A percentile compares a stretch with the other conserved stretches of the same genome.
phyloP scores from a whole-genome alignment of 92 coral and sea anemone genomes.

The Palythoa grandiflora region DNA sequence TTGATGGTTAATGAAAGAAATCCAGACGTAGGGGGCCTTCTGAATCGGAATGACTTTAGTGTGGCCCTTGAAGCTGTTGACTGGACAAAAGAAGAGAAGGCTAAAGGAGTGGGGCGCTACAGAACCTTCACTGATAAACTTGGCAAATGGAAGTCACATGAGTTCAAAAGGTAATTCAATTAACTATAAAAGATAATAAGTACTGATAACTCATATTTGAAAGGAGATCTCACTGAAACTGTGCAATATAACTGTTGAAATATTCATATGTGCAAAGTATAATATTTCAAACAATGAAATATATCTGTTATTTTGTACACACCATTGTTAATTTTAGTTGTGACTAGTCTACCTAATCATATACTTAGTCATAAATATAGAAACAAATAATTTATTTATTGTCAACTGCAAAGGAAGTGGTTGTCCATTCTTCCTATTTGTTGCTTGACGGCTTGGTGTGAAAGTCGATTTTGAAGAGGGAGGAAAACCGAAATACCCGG shows the following conservation, averaged over 20 bases:
- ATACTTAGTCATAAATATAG: no score
- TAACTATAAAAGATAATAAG: neutral
- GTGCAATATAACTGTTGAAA: neutral
- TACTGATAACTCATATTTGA: neutral
- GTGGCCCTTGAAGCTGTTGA: neutral
- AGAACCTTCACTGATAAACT: neutral
- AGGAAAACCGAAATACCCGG: no score
- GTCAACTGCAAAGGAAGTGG: no score
- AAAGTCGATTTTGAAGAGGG: no score
- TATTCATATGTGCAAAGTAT: no score
- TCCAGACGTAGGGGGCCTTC: conserved; percentile 37
- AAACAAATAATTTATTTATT: no score
- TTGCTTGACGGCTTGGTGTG: no score
- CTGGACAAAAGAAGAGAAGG: conserved; percentile 4
- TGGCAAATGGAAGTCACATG: neutral
- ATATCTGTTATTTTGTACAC: no score
- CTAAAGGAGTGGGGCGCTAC: neutral
- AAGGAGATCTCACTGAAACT: neutral
- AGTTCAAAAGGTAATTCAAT: neutral
- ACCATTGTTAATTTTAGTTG: no score
- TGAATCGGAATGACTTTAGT: conserved; percentile 9
- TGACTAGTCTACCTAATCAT: no score
- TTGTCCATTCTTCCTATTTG: no score
- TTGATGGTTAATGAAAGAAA: conserved; percentile 10
- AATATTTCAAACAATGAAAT: no score